These are phyloP conservation scores for Coenobita brevimanus DNA, from an alignment of 1,140 invertebrate species.

Conservation along the genomic window DNA sequence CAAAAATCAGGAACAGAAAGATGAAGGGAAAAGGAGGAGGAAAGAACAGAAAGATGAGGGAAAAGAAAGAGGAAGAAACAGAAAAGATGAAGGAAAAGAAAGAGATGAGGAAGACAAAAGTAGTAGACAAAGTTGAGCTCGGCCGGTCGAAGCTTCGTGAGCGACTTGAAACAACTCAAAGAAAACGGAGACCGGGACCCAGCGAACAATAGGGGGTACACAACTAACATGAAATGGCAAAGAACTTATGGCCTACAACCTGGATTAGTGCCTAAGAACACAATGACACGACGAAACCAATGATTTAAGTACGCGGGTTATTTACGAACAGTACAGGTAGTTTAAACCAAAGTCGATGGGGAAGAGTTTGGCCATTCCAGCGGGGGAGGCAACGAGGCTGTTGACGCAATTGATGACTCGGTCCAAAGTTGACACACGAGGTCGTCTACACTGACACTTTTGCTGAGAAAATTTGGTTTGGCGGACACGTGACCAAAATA, in stretches of 20 bases:
- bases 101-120: slow-evolving; percentile 12
- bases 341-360: slow-evolving; percentile 70
- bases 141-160: slow-evolving; percentile 23
- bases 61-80: not conserved
- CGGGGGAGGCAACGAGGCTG: slow-evolving; percentile 36
- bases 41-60: not conserved
- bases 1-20: not conserved
- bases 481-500: slow-evolving; percentile 68
- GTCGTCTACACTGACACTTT: too few species aligned
- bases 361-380: slow-evolving; percentile 72
- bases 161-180: slow-evolving; percentile 37
- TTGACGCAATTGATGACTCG: too few species aligned
- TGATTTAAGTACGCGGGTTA: slow-evolving; percentile 37
- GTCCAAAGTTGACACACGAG: too few species aligned
- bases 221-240: slow-evolving; percentile 45
- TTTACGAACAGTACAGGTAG: slow-evolving; percentile 69
- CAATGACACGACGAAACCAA: slow-evolving; percentile 69
- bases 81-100: not conserved
- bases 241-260: slow-evolving; percentile 58
- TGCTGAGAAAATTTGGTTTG: slow-evolving; percentile 50
- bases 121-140: slow-evolving; percentile 8
- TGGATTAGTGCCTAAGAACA: slow-evolving; percentile 59
- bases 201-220: slow-evolving; percentile 42
- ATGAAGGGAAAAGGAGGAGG: not conserved
- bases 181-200: slow-evolving; percentile 40